phyloP scores from a whole-genome alignment of 1,140 invertebrate species.

The Ostrea denselamellosa region DNA sequence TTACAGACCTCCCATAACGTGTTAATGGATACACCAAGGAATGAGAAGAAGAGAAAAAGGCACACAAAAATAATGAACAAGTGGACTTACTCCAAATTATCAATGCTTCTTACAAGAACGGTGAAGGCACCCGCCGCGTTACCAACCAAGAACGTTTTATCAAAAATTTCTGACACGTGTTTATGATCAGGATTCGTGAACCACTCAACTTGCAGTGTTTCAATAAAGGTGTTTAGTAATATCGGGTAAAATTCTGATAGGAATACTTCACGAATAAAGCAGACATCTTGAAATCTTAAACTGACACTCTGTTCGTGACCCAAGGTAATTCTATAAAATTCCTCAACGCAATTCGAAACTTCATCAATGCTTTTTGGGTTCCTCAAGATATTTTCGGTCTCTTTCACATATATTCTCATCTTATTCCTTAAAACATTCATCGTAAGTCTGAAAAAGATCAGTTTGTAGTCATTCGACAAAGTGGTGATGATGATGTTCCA shows the following conservation, averaged over 20 bases:
- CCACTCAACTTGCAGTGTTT: not conserved
- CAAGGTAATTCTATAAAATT: constrained; percentile 13
- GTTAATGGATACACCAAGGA: no score
- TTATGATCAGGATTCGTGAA: constrained; percentile 10
- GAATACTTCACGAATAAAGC: constrained; percentile 21
- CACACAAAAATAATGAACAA: not conserved
- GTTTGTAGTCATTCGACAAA: no score
- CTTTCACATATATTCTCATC: constrained; percentile 14
- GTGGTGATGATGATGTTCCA: no score
- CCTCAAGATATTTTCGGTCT: not conserved
- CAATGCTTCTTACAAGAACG: not conserved
- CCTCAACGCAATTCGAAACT: not conserved
- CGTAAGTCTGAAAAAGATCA: no score
- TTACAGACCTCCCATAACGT: no score
- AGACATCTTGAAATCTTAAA: not conserved
- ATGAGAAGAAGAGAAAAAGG: no score
- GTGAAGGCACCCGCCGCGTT: not conserved
- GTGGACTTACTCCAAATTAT: not conserved
- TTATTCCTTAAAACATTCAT: constrained; percentile 22
- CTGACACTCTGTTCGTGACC: not conserved
- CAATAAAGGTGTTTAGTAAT: not conserved
- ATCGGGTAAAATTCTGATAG: constrained; percentile 13
- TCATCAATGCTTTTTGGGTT: not conserved
- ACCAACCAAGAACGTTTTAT: not conserved
- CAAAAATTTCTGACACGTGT: not conserved